Percentiles rank a stretch among this genome's conserved stretches.
These are phyloP conservation scores for Eleginops maclovinus DNA, from an alignment of 2,113 vertebrate species.

Conservation along the genomic window DNA sequence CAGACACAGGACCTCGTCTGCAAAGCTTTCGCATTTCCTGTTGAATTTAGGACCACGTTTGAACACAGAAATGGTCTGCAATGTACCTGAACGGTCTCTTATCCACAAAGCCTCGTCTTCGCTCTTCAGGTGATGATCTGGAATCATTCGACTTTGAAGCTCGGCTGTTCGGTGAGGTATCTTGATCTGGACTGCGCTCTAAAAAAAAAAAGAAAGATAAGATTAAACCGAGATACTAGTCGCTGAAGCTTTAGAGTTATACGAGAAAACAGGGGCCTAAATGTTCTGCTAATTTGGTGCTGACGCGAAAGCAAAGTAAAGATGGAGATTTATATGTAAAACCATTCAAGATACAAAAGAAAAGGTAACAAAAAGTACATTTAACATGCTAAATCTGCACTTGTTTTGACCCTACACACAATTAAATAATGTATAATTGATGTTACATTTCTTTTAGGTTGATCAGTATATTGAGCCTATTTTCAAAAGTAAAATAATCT, in stretches of 20 bases:
- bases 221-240: background rate
- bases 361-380: no score
- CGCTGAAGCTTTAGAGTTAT: background rate
- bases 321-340: no score
- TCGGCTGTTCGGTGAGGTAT: slow-evolving; percentile 54
- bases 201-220: background rate
- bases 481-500: no score
- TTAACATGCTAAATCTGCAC: no score
- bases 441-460: no score
- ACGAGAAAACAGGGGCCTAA: no score
- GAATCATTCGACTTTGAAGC: slow-evolving; percentile 57
- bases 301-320: no score
- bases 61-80: background rate
- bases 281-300: no score
- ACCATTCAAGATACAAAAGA: no score
- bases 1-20: background rate
- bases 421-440: no score
- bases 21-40: background rate
- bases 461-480: no score
- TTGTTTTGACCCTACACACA: no score
- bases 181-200: slow-evolving; percentile 61
- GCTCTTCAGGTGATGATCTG: slow-evolving; percentile 56
- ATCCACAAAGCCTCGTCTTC: slow-evolving; percentile 64
- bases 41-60: background rate
- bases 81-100: slow-evolving; percentile 59